Evolutionary conservation across 2,797 vertebrate species (phyloP).

Genomic region (Gymnopithys bicolor): DNA sequence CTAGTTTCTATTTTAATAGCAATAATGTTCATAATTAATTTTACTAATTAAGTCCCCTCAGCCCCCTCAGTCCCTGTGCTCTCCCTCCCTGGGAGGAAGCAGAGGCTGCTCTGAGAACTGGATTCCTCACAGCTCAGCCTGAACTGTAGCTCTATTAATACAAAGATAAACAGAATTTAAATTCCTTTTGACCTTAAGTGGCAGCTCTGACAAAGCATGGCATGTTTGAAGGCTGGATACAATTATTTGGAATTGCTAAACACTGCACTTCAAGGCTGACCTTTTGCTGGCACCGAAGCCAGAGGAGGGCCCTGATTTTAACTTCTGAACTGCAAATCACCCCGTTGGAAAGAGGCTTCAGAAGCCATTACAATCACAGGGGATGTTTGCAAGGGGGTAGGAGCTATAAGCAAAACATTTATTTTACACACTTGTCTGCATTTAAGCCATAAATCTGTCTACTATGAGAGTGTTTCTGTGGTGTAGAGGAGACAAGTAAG

Average conservation of each 20-base stretch:
- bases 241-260: constrained; percentile 33
- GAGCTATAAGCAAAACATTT: constrained; percentile 38
- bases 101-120: neutral
- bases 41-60: no score
- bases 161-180: constrained; percentile 33
- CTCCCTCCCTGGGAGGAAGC: neutral
- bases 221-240: neutral
- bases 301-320: constrained; percentile 9
- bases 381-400: neutral
- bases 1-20: neutral
- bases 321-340: constrained; percentile 45
- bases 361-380: constrained; percentile 4
- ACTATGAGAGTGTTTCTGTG: constrained; percentile 14
- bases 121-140: neutral
- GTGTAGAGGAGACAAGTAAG: constrained; percentile 44
- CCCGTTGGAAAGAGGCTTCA: neutral
- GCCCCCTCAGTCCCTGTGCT: neutral
- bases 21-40: neutral
- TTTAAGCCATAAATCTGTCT: constrained; percentile 50
- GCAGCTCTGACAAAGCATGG: constrained; percentile 20
- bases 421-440: constrained; percentile 52
- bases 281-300: neutral
- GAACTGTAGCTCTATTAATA: constrained; percentile 1
- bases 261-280: neutral
- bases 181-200: constrained; percentile 26